A percentile compares a stretch with the other conserved stretches of the same genome.
phyloP scores from a whole-genome alignment of 2,113 vertebrate genomes.

The Myrmecobius fasciatus region DNA sequence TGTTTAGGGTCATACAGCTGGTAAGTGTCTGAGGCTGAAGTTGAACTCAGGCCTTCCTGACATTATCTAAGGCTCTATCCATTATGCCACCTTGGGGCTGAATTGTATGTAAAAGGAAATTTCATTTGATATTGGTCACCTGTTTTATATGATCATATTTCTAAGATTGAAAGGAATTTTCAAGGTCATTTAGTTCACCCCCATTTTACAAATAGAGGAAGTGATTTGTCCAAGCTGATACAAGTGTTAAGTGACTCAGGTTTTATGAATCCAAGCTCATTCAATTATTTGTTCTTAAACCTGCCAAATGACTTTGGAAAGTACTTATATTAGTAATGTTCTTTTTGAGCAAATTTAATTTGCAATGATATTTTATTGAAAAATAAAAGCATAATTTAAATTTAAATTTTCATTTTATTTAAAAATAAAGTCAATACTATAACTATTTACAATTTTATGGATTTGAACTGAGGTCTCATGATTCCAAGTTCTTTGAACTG shows the following conservation, averaged over 20 bases:
- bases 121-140: not conserved
- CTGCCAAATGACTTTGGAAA: not conserved
- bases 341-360: not conserved
- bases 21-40: not conserved
- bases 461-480: not conserved
- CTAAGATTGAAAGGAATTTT: not conserved
- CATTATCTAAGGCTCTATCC: not conserved
- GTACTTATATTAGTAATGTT: not conserved
- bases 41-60: not conserved
- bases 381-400: not conserved
- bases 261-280: not conserved
- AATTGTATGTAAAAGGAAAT: not conserved
- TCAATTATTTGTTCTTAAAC: not conserved
- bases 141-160: not conserved
- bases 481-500: not conserved
- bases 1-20: not conserved
- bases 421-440: not conserved
- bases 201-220: not conserved
- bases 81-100: not conserved
- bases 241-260: not conserved
- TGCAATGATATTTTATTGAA: not conserved
- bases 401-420: not conserved
- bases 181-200: not conserved
- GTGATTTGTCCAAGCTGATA: not conserved
- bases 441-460: not conserved